These are phyloP conservation scores for Graphium colonna DNA, from an alignment of 2,888 invertebrate species.

Conservation along the genomic window DNA sequence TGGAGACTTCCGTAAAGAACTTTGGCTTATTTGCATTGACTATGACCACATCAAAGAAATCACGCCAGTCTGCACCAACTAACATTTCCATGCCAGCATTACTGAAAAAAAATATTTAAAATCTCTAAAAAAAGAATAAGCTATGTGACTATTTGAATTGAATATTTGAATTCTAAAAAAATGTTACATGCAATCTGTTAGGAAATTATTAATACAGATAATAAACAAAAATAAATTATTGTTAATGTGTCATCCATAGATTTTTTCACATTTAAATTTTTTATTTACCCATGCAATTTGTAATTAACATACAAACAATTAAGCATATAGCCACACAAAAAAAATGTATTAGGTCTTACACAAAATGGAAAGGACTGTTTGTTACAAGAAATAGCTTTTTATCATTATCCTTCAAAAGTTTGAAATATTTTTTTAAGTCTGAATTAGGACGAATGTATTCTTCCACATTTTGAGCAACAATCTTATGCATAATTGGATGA, in stretches of 20 bases:
- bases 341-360: constrained; percentile 79
- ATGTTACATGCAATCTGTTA: background rate
- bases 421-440: constrained; percentile 86
- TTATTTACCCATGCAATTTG: constrained; percentile 7
- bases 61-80: constrained; percentile 92
- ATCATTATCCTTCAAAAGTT: constrained; percentile 84
- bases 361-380: constrained; percentile 97
- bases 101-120: constrained; percentile 70
- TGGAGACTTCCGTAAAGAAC: constrained; percentile 95
- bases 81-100: constrained; percentile 95
- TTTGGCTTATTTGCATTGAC: constrained; percentile 97
- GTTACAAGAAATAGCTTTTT: constrained; percentile 97
- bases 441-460: constrained; percentile 90
- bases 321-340: background rate
- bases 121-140: background rate
- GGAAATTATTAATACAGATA: too few relatives aligned
- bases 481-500: constrained; percentile 93
- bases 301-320: background rate
- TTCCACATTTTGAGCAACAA: constrained; percentile 89
- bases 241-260: too few relatives aligned
- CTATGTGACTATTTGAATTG: background rate
- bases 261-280: background rate
- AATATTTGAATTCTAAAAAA: background rate
- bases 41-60: constrained; percentile 95
- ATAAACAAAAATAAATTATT: too few relatives aligned